These are phyloP conservation scores for Toxotes jaculatrix DNA, from an alignment of 2,113 vertebrate genomes.

Conservation along the genomic window DNA sequence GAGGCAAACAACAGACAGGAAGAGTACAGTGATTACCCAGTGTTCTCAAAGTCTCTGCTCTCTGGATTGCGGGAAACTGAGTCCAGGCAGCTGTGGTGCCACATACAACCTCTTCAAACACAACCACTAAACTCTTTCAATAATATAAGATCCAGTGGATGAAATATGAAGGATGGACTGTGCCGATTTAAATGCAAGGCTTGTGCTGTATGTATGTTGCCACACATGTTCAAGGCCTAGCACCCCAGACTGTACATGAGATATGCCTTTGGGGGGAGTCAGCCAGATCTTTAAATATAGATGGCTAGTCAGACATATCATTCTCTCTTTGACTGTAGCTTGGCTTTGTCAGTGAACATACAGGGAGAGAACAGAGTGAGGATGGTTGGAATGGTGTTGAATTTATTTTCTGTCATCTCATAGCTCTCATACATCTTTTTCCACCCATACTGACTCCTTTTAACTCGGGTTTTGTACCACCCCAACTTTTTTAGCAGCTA, in stretches of 20 bases:
- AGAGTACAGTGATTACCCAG: constrained; percentile 40
- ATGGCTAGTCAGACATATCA: constrained; percentile 52
- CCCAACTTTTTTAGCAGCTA: too few relatives aligned
- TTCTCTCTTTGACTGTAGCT: constrained; percentile 30
- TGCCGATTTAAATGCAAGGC: constrained; percentile 30
- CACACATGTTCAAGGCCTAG: constrained; percentile 3
- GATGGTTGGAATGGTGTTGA: not conserved
- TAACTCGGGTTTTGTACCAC: too few relatives aligned
- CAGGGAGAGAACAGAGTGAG: not conserved
- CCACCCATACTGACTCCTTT: too few relatives aligned
- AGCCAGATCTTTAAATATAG: constrained; percentile 63
- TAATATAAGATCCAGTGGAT: constrained; percentile 36
- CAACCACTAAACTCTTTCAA: constrained; percentile 4
- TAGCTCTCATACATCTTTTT: too few relatives aligned
- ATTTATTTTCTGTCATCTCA: not conserved
- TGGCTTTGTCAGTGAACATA: constrained; percentile 15
- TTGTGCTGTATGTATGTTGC: not conserved
- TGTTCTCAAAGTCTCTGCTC: constrained; percentile 53
- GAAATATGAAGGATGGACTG: constrained; percentile 42
- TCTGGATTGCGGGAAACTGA: constrained; percentile 25
- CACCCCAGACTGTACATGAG: not conserved
- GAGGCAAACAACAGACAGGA: constrained; percentile 53
- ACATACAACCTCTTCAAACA: constrained; percentile 26
- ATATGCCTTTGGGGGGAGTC: constrained; percentile 10
- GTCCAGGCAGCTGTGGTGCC: constrained; percentile 39